Conservation (phyloP, 2,888 invertebrate genomes). For the Balanococcus diminutus region DNA sequence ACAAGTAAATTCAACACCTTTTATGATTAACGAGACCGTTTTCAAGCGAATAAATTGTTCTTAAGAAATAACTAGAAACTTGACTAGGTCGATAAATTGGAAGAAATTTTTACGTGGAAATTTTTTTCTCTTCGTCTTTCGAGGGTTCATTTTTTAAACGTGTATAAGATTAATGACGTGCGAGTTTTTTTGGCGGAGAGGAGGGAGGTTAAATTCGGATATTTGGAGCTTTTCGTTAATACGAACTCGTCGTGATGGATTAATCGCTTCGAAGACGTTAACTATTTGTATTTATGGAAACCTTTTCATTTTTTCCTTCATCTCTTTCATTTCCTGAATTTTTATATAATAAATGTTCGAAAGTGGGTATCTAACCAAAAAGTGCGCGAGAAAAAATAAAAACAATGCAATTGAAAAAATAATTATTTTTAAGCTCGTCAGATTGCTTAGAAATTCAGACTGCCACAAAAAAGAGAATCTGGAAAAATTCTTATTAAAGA, state of each 20-base stretch:
- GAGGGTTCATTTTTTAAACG: background rate
- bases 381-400: background rate
- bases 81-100: background rate
- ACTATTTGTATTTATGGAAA: background rate
- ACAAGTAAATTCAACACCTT: conserved; percentile 31
- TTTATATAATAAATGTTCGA: background rate
- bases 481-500: too few relatives aligned
- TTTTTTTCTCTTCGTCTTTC: background rate
- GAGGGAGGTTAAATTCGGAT: background rate
- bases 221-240: background rate
- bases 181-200: background rate
- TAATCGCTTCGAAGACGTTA: background rate
- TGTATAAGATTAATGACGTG: background rate
- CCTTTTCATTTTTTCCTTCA: background rate
- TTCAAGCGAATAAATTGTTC: background rate
- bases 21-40: conserved; percentile 9
- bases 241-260: background rate
- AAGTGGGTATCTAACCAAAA: background rate
- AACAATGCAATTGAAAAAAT: background rate
- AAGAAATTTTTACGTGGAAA: background rate
- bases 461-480: too few relatives aligned
- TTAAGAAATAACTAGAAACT: background rate
- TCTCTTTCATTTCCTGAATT: background rate
- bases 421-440: background rate
- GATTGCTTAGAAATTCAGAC: too few relatives aligned